Evolutionary conservation across 2,888 invertebrate species (phyloP).

Genomic region (Epinotia bilunana): DNA sequence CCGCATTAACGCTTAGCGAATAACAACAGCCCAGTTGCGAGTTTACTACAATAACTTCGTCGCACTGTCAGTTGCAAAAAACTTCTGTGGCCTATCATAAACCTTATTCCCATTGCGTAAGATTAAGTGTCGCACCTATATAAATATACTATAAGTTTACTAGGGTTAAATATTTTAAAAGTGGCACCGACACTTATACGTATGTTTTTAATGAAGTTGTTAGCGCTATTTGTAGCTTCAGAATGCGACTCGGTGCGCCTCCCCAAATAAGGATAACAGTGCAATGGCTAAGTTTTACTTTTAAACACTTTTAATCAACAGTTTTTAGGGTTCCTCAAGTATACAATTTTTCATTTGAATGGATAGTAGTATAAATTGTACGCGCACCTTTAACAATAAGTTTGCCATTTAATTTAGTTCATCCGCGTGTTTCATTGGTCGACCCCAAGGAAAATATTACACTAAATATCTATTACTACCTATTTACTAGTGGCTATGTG

Average conservation of each 20-base stretch:
- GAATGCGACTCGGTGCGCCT: conserved; percentile 55
- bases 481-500: too few relatives aligned
- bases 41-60: neutral
- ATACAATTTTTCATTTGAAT: too few relatives aligned
- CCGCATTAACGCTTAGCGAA: too few relatives aligned
- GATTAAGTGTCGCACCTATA: neutral
- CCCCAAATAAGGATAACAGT: conserved; percentile 49
- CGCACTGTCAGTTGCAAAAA: neutral
- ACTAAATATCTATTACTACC: too few relatives aligned
- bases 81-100: neutral
- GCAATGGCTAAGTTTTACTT: conserved; percentile 15
- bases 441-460: too few relatives aligned
- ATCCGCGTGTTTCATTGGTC: too few relatives aligned
- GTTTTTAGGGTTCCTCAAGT: neutral
- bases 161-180: neutral
- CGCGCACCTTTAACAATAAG: too few relatives aligned
- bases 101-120: neutral
- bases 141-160: neutral
- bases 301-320: conserved; percentile 21
- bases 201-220: conserved; percentile 56
- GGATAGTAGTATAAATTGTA: too few relatives aligned
- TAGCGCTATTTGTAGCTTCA: conserved; percentile 52
- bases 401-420: too few relatives aligned
- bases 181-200: conserved; percentile 6
- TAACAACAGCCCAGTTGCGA: too few relatives aligned